Evolutionary conservation across 2,113 vertebrate genomes (phyloP), one percentile per base, ranked within the genome.

Genomic region (Prionailurus bengalensis): DNA sequence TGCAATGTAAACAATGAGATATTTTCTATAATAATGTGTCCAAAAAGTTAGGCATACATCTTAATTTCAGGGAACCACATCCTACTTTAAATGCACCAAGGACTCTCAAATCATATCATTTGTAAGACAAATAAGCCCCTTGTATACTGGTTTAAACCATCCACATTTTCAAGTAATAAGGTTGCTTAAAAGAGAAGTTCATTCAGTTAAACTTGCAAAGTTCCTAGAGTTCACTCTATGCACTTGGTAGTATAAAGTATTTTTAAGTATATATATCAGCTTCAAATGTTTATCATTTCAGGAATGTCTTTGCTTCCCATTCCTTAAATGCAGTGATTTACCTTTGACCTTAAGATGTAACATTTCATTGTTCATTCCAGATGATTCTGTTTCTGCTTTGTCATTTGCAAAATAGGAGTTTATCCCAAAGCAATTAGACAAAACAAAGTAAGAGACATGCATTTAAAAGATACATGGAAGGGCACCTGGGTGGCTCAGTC

Each of bases 291-390:
- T 91, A 88, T 93, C 53, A 73, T 61, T 61, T 61, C 58, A 73
- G 45, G 55, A 81, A n/a, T 58, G 33, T 80, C 45, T 12, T 86
- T 91, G 82, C n/a, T 92, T 91, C 36, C 51, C 29, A 92, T 45
- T 94, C 70, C 81, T 92, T 96, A 39, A 29, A 61, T 68, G 45
- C 42, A 71, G 82, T 68, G 23, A 73, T 87, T 94, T 92, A 89
- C 84, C 73, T 92, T 95, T 93, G 79, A 82, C 45, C 55, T 73
- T 45, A 87, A 39, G 73, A 89, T 83, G 25, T 53, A 85, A 86
- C 55, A 79, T 94, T 97, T 96, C 91, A 81, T 91, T 80, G 16
- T 65, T 94, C 81, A 39, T 85, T 86, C 65, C 39, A 74, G 81
- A 63, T 76, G 48, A 91, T 84, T 80, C 65, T 86, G 19, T 83